phyloP scores from a whole-genome alignment of 2,888 invertebrate species.

The Megaustenia siamemsis region DNA sequence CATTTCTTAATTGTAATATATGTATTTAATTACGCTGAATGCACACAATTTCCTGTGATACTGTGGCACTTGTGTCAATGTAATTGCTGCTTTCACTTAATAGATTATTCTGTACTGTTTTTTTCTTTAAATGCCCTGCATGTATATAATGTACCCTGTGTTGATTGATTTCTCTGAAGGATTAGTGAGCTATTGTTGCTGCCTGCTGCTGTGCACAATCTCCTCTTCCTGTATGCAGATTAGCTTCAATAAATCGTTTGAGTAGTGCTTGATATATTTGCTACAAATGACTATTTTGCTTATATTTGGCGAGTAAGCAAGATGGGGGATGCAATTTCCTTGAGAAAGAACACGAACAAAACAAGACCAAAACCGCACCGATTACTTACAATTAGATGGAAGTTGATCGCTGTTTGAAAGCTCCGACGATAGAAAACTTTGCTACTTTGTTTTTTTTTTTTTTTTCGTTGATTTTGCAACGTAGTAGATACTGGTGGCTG shows the following conservation, averaged over 20 bases:
- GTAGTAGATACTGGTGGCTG: constrained; percentile 30
- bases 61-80: background rate
- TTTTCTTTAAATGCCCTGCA: background rate
- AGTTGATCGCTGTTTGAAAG: background rate
- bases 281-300: background rate
- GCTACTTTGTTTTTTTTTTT: no score
- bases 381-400: background rate
- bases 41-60: background rate
- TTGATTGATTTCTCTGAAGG: background rate
- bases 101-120: background rate
- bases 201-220: background rate
- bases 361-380: constrained; percentile 41
- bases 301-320: constrained; percentile 27
- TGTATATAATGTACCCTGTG: background rate
- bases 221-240: background rate
- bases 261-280: background rate
- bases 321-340: constrained; percentile 7
- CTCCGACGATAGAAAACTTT: background rate
- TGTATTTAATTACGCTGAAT: no score
- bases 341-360: background rate
- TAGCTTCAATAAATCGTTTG: background rate
- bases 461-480: no score
- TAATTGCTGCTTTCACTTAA: background rate
- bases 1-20: no score
- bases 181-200: background rate